Percentiles rank a stretch among this genome's conserved stretches.
Conservation (phyloP, 2,797 vertebrate species). For the Simalia tracyae region DNA sequence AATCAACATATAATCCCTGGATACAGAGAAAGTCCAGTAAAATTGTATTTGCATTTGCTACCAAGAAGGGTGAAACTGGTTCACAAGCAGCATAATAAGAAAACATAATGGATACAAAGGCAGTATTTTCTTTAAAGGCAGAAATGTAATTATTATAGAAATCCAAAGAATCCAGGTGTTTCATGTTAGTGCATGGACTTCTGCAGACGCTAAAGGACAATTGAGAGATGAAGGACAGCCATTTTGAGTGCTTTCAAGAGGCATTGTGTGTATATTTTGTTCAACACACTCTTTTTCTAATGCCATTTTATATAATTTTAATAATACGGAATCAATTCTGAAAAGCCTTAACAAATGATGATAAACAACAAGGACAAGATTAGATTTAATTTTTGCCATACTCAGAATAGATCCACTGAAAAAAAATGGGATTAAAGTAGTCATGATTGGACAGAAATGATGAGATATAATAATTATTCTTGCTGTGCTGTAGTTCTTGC, state of each 20-base stretch:
- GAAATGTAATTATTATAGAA: neutral
- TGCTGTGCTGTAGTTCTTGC: neutral
- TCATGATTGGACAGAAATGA: neutral
- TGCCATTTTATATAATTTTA: neutral
- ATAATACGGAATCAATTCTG: neutral
- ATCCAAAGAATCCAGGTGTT: neutral
- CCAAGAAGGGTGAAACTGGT: neutral
- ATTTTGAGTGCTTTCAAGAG: neutral
- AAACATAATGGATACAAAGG: neutral
- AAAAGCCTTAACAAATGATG: neutral
- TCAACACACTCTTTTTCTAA: neutral
- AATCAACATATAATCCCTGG: neutral
- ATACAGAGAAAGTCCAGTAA: neutral
- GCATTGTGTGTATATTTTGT: neutral
- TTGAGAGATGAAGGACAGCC: neutral
- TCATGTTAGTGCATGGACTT: neutral
- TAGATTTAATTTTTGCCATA: neutral
- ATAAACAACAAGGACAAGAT: neutral
- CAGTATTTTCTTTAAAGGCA: neutral
- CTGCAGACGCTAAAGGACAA: neutral
- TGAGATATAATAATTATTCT: slow-evolving; percentile 7
- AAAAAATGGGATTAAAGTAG: neutral
- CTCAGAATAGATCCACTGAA: neutral
- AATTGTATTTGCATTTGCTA: neutral
- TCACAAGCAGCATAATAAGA: neutral